Evolutionary conservation across 2,113 vertebrate genomes (phyloP).

Genomic region (Chionodraco myersi): DNA sequence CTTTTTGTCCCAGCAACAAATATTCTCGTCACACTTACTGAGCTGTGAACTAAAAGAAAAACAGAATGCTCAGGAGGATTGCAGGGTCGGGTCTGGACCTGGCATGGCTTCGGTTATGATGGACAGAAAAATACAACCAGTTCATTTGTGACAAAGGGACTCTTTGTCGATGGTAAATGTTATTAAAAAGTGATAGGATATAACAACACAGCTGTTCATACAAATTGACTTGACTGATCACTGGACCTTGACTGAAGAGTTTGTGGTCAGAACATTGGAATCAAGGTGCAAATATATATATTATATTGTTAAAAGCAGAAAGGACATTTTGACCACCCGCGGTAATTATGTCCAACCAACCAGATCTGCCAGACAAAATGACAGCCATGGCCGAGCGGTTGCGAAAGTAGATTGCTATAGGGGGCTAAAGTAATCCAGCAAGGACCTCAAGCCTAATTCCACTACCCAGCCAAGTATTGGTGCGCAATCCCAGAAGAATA

Average conservation of each 20-base stretch:
- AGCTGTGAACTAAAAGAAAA: slow-evolving; percentile 8
- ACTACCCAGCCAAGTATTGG: too few relatives aligned
- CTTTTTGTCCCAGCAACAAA: background rate
- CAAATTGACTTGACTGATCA: background rate
- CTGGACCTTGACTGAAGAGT: slow-evolving; percentile 3
- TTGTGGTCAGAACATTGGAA: slow-evolving; percentile 11
- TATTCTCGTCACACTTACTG: background rate
- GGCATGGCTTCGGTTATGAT: slow-evolving; percentile 3
- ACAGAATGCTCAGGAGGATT: background rate
- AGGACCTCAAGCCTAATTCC: too few relatives aligned
- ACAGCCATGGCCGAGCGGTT: too few relatives aligned
- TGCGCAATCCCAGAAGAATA: too few relatives aligned
- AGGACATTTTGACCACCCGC: background rate
- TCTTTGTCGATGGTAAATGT: background rate
- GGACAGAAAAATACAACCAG: background rate
- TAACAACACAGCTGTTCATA: slow-evolving; percentile 45
- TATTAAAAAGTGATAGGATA: background rate
- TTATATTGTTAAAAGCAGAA: background rate
- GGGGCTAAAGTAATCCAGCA: too few relatives aligned
- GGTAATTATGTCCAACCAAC: too few relatives aligned
- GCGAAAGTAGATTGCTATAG: too few relatives aligned
- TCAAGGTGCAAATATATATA: background rate
- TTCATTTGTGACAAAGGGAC: slow-evolving; percentile 1
- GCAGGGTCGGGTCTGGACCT: background rate
- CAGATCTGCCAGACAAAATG: too few relatives aligned